Base-by-base conservation (phyloP, 2,113 vertebrate genomes). In the Perca schrenkii region DNA sequence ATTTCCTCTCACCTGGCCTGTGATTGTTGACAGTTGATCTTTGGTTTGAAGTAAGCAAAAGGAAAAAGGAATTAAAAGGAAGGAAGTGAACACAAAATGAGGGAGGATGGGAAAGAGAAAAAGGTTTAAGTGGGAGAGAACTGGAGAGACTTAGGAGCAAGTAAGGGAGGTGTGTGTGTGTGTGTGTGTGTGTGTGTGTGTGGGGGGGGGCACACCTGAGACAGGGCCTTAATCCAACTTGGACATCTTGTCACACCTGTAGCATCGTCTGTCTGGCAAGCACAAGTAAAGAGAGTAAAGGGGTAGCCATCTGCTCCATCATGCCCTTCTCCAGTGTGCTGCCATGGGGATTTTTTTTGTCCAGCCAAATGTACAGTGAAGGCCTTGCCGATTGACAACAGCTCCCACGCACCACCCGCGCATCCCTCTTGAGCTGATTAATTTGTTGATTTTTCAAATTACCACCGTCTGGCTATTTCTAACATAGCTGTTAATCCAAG, bases 161-260 rank as follows among this genome's bases (percentile, higher is more conserved):
- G 78, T 60, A 60, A 61, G 70, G 25, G 40, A 40, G 40, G 40
- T 40, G 8, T 40, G 8, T 40, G 8, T 40, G 40, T 40, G 8
- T 40, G 40, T 40, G 40, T 40, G 40, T 40, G 36, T 40, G 36
- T 40, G 36, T 40, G 36, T 40, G 8, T 40, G 8, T 10, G 36
- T 8, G 7, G 36, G 34, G 34, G 21, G 63, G 56, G 68, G 25
- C 54, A 67, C 82, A 89, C 75, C 84, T 84, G 86, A 81, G 85
- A 90, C 83, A 89, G 70, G 89, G 93, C 89, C 74, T 79, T 82
- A 70, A 83, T 93, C 93, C 91, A 94, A 85, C 50, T 70, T 70
- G 68, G 92, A 91, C 91, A 92, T 93, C 88, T 93, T 94, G 90
- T 88, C 87, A 86, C 92, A 95, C 95, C 94, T 95, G 94, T 95